phyloP scores from a whole-genome alignment of 2,113 vertebrate species.

The Microcebus griseorufus region DNA sequence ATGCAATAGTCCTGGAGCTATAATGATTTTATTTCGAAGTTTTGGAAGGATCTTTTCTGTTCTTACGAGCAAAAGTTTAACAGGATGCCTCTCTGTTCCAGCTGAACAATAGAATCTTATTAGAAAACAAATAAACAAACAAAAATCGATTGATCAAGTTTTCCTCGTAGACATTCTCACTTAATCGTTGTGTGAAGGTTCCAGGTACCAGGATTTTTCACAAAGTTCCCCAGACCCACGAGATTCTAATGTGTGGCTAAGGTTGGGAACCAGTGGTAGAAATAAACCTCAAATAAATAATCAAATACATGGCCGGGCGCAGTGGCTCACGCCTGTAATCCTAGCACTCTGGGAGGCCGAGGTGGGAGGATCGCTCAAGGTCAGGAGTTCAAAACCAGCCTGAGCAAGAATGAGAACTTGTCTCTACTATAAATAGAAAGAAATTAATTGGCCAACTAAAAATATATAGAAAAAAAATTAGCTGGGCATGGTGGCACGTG shows the following conservation, averaged over 20 bases:
- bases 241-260: neutral
- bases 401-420: too few species aligned
- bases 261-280: neutral
- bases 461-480: too few species aligned
- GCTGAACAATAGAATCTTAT: neutral
- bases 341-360: too few species aligned
- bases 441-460: too few species aligned
- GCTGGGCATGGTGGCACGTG: too few species aligned
- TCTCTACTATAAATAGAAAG: too few species aligned
- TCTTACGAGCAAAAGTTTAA: neutral
- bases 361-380: too few species aligned
- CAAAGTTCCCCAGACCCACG: neutral
- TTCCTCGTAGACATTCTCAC: neutral
- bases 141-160: neutral
- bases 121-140: neutral
- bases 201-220: neutral
- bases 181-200: neutral
- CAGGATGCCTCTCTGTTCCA: neutral
- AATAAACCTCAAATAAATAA: neutral
- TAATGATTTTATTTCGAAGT: neutral
- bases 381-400: too few species aligned
- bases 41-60: neutral
- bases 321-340: too few species aligned
- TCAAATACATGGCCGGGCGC: neutral
- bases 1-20: neutral